Conservation (phyloP, 35 echinoderm and acorn worm genomes). For the Ophiothrix spiculata region DNA sequence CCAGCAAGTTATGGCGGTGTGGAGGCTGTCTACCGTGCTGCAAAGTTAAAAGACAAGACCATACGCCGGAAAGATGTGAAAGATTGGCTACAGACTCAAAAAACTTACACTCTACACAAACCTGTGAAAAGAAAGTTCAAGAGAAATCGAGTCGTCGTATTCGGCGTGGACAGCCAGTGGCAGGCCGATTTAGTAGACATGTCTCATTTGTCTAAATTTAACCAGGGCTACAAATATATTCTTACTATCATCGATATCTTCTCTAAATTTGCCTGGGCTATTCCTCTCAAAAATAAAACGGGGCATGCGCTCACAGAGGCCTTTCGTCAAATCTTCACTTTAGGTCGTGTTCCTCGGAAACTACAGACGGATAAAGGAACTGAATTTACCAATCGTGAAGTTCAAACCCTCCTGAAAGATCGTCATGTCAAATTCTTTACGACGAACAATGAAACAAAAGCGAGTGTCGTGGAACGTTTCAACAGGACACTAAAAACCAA, state of each 20-base stretch:
- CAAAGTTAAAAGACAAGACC: background rate
- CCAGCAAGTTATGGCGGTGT: constrained; percentile 58
- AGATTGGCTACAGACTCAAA: constrained; percentile 23
- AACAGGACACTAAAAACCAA: constrained; percentile 55
- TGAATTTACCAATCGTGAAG: constrained; percentile 42
- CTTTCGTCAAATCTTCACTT: constrained; percentile 44
- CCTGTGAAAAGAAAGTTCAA: constrained; percentile 29
- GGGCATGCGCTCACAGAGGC: background rate
- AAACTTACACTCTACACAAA: constrained; percentile 46
- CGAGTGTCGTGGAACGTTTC: constrained; percentile 70
- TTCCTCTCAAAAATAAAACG: constrained; percentile 52
- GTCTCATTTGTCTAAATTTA: constrained; percentile 8
- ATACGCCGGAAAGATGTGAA: constrained; percentile 13
- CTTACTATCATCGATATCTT: constrained; percentile 63
- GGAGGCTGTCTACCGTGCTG: constrained; percentile 33
- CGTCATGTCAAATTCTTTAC: constrained; percentile 53
- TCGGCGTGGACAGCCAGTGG: constrained; percentile 62
- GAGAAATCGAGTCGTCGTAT: constrained; percentile 53
- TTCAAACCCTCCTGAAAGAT: constrained; percentile 27
- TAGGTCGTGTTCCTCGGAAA: constrained; percentile 26
- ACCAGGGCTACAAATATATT: constrained; percentile 44
- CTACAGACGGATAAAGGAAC: constrained; percentile 57
- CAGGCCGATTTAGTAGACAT: constrained; percentile 60
- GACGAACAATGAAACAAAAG: constrained; percentile 77
- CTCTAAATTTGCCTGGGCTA: constrained; percentile 61